phyloP scores from a whole-genome alignment of 2,113 vertebrate genomes.

The Perca flavescens region DNA sequence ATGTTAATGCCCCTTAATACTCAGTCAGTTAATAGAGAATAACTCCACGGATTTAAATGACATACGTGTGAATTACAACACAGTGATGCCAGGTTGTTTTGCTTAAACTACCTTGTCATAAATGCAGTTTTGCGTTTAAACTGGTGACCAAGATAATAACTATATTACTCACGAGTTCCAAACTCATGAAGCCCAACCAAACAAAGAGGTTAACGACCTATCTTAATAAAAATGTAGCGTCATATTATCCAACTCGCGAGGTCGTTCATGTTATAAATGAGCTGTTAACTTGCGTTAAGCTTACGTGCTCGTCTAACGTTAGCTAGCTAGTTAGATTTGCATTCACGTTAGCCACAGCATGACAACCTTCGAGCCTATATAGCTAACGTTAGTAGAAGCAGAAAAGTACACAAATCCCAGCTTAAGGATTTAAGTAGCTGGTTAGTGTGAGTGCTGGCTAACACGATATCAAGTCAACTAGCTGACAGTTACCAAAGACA shows the following conservation, averaged over 20 bases:
- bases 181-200: not conserved
- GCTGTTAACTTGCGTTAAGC: slow-evolving; percentile 17
- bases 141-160: not conserved
- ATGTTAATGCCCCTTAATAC: too few relatives aligned
- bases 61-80: not conserved
- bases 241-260: not conserved
- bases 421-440: slow-evolving; percentile 66
- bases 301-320: slow-evolving; percentile 1
- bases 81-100: not conserved
- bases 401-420: slow-evolving; percentile 61
- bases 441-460: slow-evolving; percentile 49
- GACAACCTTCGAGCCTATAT: slow-evolving; percentile 28
- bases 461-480: slow-evolving; percentile 61
- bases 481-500: slow-evolving; percentile 60
- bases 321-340: slow-evolving; percentile 19
- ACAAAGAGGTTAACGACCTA: too few relatives aligned
- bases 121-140: not conserved
- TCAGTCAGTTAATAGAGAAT: not conserved
- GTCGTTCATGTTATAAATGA: not conserved
- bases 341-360: slow-evolving; percentile 17
- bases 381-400: not conserved
- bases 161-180: not conserved
- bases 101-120: not conserved
- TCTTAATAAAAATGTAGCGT: not conserved
- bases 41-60: not conserved